phyloP scores from a whole-genome alignment of 2,113 vertebrate genomes.

The Strix uralensis region DNA sequence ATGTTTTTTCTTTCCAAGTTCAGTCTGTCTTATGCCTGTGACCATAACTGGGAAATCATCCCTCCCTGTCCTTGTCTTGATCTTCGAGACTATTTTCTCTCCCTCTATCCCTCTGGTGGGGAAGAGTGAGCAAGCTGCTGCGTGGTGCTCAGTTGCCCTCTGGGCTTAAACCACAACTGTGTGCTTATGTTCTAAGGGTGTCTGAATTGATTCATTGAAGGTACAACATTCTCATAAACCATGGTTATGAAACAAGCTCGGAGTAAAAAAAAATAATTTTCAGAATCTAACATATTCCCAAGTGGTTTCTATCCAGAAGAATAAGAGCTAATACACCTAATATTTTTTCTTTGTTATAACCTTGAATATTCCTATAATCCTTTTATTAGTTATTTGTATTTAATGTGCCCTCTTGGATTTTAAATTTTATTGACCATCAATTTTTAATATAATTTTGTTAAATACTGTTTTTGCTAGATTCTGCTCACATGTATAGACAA shows the following conservation, averaged over 20 bases:
- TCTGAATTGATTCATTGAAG: background rate
- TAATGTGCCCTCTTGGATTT: background rate
- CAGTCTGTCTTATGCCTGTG: too few relatives aligned
- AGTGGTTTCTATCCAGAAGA: background rate
- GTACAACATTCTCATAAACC: background rate
- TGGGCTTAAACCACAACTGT: too few relatives aligned
- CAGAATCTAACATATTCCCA: background rate
- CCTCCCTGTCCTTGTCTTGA: too few relatives aligned
- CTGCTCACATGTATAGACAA: background rate
- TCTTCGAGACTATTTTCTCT: too few relatives aligned
- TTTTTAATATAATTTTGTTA: background rate
- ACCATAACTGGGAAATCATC: too few relatives aligned
- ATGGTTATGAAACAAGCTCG: background rate
- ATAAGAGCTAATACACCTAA: background rate
- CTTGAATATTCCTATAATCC: background rate
- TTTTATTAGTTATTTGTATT: background rate
- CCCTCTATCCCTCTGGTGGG: too few relatives aligned
- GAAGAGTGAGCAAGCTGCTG: too few relatives aligned
- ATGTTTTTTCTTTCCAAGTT: too few relatives aligned
- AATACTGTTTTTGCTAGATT: background rate
- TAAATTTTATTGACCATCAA: background rate
- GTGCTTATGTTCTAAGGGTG: background rate
- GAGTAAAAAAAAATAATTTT: background rate
- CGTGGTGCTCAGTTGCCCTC: too few relatives aligned
- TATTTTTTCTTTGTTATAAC: background rate